Conservation (phyloP, 2,797 vertebrate genomes). For the Trematomus bernacchii region DNA sequence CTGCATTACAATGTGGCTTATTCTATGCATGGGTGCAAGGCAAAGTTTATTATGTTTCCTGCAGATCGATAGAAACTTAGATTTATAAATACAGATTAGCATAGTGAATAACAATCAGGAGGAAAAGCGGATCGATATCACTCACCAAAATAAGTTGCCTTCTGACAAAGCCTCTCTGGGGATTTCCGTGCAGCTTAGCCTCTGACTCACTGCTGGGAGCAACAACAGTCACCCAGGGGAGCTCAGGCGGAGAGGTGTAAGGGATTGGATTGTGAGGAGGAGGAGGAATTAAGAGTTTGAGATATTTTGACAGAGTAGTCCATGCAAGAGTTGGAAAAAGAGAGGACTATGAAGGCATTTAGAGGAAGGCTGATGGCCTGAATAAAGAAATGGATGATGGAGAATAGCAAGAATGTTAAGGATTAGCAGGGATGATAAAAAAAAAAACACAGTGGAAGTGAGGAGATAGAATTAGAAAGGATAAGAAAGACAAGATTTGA, state of each 20-base stretch:
- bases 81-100: constrained; percentile 95
- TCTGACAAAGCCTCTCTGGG: constrained; percentile 86
- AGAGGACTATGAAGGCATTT: constrained; percentile 54
- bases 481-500: constrained; percentile 69
- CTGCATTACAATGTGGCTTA: constrained; percentile 94
- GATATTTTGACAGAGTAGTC: constrained; percentile 59
- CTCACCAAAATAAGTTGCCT: constrained; percentile 92
- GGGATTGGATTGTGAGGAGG: constrained; percentile 52
- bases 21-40: constrained; percentile 87
- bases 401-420: constrained; percentile 57
- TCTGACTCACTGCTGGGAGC: constrained; percentile 72
- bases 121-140: constrained; percentile 90
- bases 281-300: constrained; percentile 62
- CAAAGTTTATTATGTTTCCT: constrained; percentile 92
- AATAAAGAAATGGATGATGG: constrained; percentile 55
- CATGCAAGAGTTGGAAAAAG: constrained; percentile 36
- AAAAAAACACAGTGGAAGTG: constrained; percentile 41
- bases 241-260: constrained; percentile 43
- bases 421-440: constrained; percentile 68
- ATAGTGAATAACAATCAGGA: constrained; percentile 96
- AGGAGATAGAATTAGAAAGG: constrained; percentile 74
- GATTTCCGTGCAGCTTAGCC: constrained; percentile 68
- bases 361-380: constrained; percentile 50
- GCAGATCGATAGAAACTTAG: constrained; percentile 92
- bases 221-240: constrained; percentile 61